These are phyloP conservation scores for Pseudachorutes palmiensis DNA, from an alignment of 1,140 invertebrate genomes.

Conservation along the genomic window DNA sequence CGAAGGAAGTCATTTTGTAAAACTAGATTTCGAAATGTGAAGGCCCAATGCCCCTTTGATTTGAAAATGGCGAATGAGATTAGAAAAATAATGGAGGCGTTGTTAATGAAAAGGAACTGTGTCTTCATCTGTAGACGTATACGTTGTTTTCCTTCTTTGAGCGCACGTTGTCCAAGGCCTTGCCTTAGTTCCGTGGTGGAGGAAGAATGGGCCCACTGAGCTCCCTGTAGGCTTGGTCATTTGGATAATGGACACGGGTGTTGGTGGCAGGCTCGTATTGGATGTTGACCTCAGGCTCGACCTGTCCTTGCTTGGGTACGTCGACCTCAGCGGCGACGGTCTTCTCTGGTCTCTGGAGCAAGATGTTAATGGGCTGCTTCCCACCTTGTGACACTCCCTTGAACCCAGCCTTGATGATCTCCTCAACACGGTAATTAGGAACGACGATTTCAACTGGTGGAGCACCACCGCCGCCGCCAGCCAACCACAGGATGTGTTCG, in stretches of 20 bases:
- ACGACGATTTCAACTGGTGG: constrained; percentile 17
- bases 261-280: constrained; percentile 17
- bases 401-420: constrained; percentile 29
- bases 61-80: no score
- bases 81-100: no score
- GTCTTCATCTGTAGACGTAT: background rate
- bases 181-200: constrained; percentile 2
- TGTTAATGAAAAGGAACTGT: background rate
- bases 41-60: no score
- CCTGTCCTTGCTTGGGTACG: background rate
- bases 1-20: no score
- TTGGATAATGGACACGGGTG: constrained; percentile 5
- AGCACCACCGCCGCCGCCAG: background rate
- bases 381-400: constrained; percentile 10
- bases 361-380: constrained; percentile 17
- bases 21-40: no score
- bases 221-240: constrained; percentile 5
- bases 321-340: constrained; percentile 23
- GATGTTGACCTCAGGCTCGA: constrained; percentile 18
- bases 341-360: constrained; percentile 27
- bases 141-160: background rate
- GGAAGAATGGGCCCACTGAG: constrained; percentile 14
- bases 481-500: constrained; percentile 24
- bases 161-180: background rate
- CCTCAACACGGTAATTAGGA: constrained; percentile 25